A percentile compares a stretch with the other conserved stretches of the same genome.
Conservation (phyloP, 64 coral and sea anemone species). For the Porites lutea region DNA sequence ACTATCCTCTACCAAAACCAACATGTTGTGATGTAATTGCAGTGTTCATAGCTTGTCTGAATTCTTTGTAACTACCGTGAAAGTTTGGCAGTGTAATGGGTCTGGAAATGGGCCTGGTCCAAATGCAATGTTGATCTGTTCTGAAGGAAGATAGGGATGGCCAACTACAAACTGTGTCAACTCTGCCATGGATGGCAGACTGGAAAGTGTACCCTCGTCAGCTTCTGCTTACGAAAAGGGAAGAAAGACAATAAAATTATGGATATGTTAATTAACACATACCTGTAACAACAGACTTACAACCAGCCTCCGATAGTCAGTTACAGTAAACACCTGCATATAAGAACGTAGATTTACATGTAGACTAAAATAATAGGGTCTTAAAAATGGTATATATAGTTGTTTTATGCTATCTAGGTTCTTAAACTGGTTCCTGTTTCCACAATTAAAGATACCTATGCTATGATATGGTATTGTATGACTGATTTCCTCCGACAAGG, state of each 20-base stretch:
- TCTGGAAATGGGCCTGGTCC: constrained; percentile 23
- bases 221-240: neutral
- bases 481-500: neutral
- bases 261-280: neutral
- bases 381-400: too few relatives aligned
- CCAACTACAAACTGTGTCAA: constrained; percentile 52
- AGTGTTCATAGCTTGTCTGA: constrained; percentile 41
- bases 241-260: neutral
- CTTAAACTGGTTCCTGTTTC: neutral
- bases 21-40: constrained; percentile 28
- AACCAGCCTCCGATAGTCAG: neutral
- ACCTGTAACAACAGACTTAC: neutral
- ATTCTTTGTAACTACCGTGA: constrained; percentile 33
- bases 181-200: constrained; percentile 44
- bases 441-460: neutral
- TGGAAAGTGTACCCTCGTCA: constrained; percentile 35
- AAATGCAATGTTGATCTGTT: constrained; percentile 37
- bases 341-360: too few relatives aligned
- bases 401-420: neutral
- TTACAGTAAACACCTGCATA: too few relatives aligned
- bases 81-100: constrained; percentile 13
- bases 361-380: too few relatives aligned
- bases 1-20: constrained; percentile 54
- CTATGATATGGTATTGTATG: neutral
- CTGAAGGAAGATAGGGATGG: constrained; percentile 44